Percentiles rank a stretch among this genome's conserved stretches.
Evolutionary conservation across 1,140 invertebrate genomes (phyloP).

Genomic region (Drosophila kohkoa): DNA sequence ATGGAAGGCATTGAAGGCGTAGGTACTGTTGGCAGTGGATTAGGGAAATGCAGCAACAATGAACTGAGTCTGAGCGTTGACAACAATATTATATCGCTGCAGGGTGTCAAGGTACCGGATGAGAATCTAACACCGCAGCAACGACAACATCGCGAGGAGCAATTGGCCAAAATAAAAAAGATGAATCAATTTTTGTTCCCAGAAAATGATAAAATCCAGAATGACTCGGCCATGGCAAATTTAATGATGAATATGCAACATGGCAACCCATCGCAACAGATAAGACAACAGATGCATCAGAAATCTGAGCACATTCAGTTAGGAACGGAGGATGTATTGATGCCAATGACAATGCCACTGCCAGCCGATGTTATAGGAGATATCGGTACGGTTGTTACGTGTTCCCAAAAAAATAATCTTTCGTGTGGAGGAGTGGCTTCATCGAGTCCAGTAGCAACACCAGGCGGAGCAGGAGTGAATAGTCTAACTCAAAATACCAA

Average conservation of each 20-base stretch:
- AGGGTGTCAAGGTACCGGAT: conserved; percentile 96
- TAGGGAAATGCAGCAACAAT: conserved; percentile 50
- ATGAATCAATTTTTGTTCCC: conserved; percentile 97
- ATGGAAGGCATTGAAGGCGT: conserved; percentile 66
- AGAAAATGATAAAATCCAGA: conserved; percentile 86
- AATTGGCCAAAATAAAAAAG: conserved; percentile 95
- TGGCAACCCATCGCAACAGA: conserved; percentile 41
- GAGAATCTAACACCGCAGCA: conserved; percentile 98
- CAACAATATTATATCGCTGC: conserved; percentile 86
- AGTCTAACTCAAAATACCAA: conserved; percentile 34
- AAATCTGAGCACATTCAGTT: conserved; percentile 54
- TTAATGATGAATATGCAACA: conserved; percentile 57
- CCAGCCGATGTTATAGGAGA: conserved; percentile 60
- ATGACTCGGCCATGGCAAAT: conserved; percentile 35
- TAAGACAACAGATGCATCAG: conserved; percentile 32
- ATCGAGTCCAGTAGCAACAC: background rate
- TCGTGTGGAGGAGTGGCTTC: conserved; percentile 5
- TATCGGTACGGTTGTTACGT: conserved; percentile 60
- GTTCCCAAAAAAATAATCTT: conserved; percentile 54
- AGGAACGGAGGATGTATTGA: conserved; percentile 52
- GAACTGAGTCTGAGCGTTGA: conserved; percentile 49
- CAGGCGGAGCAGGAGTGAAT: background rate
- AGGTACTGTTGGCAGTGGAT: conserved; percentile 37
- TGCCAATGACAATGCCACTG: conserved; percentile 54
- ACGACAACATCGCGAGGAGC: conserved; percentile 95